Evolutionary conservation across 2,888 invertebrate genomes (phyloP), one percentile per base, ranked within the genome.

Genomic region (Strigamia crassipes): DNA sequence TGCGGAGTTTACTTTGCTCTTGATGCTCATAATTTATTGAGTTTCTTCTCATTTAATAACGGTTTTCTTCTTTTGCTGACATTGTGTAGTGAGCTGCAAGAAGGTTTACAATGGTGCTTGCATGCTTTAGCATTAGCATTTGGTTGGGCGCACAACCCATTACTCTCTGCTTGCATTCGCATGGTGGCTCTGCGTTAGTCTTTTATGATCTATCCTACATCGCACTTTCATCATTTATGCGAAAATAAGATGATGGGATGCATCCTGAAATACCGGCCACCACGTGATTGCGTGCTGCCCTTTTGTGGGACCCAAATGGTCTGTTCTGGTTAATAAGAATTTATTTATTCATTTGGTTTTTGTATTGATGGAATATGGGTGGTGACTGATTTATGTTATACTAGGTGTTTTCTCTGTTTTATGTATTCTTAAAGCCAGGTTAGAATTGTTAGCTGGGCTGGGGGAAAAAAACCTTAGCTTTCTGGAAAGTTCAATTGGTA

Each of bases 1-100:
- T 66, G 27, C 51, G 18, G 51, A 51, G 66, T 66, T 66, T 51
- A 51, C 27, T 31, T 66, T 10, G 27, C 31, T 31, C 27, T 66
- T 66, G 66, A 6, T 66, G 27, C 66, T 66, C 27, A 15, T 27
- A 31, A 8, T 66, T 66, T 66, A 66, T 66, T 66, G 21, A 66
- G 66, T 27, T 66, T 66, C 27, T 8, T 66, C 66, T 66, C 27
- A 66, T 66, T 66, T 66, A 66, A 66, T 66, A 66, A 66, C 66
- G 31, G 66, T 66, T 66, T 66, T 31, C 31, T 31, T 31, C 15
- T 66, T 51, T 66, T 66, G 23, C 66, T 66, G 66, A 27, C 66
- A 66, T 66, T 66, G 66, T 66, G 66, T 66, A 66, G 27, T 66
- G 66, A 66, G 66, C 66, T 66, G 66, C 66, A 66, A 66, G 66